Evolutionary conservation across 2,888 invertebrate genomes (phyloP), one percentile per base, ranked within the genome.

Genomic region (Lissonota sp.): DNA sequence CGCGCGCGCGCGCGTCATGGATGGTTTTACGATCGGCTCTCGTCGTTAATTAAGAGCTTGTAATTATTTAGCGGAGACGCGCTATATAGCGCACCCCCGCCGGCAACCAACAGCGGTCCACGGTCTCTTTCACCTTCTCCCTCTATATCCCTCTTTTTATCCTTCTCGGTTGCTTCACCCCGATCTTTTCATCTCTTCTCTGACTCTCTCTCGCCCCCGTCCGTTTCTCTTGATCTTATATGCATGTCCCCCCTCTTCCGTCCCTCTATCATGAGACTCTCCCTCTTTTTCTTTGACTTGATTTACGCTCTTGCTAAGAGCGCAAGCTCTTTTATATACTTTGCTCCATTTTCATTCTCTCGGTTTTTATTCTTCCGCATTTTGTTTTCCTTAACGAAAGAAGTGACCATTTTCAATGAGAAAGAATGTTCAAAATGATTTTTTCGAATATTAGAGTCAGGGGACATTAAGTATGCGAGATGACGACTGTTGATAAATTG

Each of bases 11-110:
- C 84, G 86, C 87, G 86, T 87, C 89, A 87, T 87, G 90, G 90
- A 91, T 91, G 91, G 91, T 89, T 91, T 91, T 91, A 91, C 90
- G 91, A 91, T 89, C 90, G 88, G 86, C 90, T 87, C 91, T 90
- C 90, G 89, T 90, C 91, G 91, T 91, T 91, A 91, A 91, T 91
- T 91, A 91, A 91, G 91, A 91, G 91, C 91, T 91, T 91, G 91
- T 91, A 91, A 91, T 91, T 91, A 91, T 91, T 91, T 91, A 91
- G 91, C 90, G 88, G 90, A 90, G 90, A 91, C 90, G 90, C 90
- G 89, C 89, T 90, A 73, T 73, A 73, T 73, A 88, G 90, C 90
- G 91, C 91, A 90, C 91, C 91, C 91, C 91, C 91, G 91, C 89
- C 90, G 91, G 90, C 91, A 90, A 86, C 87, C 87, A 73, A 73